Conservation (phyloP, 2,113 vertebrate genomes). For the Petaurus breviceps region DNA sequence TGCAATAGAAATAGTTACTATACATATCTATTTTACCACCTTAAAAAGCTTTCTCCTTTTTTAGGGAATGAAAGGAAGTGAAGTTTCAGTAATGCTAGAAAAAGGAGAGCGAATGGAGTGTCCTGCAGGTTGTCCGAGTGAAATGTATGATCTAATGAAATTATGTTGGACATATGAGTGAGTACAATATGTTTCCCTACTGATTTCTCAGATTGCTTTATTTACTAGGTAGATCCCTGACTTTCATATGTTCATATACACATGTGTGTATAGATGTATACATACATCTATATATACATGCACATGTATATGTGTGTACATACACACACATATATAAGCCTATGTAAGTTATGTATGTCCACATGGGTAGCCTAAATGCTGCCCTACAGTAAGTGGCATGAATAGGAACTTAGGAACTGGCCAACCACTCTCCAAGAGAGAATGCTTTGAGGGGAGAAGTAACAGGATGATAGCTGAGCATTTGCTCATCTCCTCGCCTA, state of each 20-base stretch:
- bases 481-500: background rate
- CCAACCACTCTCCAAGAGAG: background rate
- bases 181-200: conserved; percentile 69
- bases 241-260: background rate
- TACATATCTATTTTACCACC: background rate
- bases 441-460: background rate
- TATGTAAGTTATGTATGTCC: background rate
- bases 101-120: conserved; percentile 90
- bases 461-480: background rate
- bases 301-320: too few species aligned
- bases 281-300: too few species aligned
- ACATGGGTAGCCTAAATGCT: background rate
- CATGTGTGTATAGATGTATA: too few species aligned
- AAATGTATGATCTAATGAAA: conserved; percentile 93
- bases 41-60: background rate
- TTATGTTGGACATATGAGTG: conserved; percentile 96
- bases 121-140: conserved; percentile 88
- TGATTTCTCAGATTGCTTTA: fast-evolving
- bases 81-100: conserved; percentile 95
- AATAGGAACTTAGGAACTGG: background rate
- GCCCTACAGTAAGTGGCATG: background rate
- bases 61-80: conserved; percentile 97
- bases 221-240: background rate
- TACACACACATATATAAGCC: too few species aligned
- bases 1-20: background rate